These are phyloP conservation scores for Lasiommata megera DNA, from an alignment of 2,888 invertebrate species.

Conservation along the genomic window DNA sequence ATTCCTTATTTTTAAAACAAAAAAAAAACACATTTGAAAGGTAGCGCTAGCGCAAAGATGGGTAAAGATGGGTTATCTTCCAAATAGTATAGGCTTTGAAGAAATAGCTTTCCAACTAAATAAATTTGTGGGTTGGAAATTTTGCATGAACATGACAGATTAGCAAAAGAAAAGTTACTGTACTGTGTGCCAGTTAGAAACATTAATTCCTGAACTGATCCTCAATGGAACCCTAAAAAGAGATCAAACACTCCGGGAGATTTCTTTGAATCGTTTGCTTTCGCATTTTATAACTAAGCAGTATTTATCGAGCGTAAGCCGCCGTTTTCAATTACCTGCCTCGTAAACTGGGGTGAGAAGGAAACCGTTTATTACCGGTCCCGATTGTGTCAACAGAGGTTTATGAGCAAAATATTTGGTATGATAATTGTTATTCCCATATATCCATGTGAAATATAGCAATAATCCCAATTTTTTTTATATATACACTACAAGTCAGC, in stretches of 20 bases:
- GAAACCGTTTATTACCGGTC: constrained; percentile 10
- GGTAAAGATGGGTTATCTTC: too few relatives aligned
- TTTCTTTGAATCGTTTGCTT: constrained; percentile 42
- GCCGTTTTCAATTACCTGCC: constrained; percentile 33
- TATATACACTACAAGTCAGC: too few relatives aligned
- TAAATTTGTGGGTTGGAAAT: too few relatives aligned
- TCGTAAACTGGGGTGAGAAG: constrained; percentile 11
- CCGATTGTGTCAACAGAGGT: constrained; percentile 16
- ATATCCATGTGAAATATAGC: background rate
- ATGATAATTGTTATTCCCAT: background rate
- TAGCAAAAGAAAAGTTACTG: too few relatives aligned
- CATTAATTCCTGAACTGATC: background rate
- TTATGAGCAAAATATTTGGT: constrained; percentile 2
- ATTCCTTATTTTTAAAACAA: too few relatives aligned
- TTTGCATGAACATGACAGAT: too few relatives aligned
- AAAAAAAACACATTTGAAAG: too few relatives aligned
- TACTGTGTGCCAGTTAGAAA: too few relatives aligned
- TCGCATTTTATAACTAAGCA: constrained; percentile 29
- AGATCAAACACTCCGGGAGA: constrained; percentile 45
- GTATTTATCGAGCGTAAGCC: constrained; percentile 30
- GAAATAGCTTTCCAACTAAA: too few relatives aligned
- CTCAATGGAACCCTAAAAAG: constrained; percentile 11
- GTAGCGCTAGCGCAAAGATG: too few relatives aligned
- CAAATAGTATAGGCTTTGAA: too few relatives aligned
- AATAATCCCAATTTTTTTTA: too few relatives aligned